Evolutionary conservation across 1,140 invertebrate genomes (phyloP), one percentile per base, ranked within the genome.

Genomic region (Thaumetopoea pityocampa): DNA sequence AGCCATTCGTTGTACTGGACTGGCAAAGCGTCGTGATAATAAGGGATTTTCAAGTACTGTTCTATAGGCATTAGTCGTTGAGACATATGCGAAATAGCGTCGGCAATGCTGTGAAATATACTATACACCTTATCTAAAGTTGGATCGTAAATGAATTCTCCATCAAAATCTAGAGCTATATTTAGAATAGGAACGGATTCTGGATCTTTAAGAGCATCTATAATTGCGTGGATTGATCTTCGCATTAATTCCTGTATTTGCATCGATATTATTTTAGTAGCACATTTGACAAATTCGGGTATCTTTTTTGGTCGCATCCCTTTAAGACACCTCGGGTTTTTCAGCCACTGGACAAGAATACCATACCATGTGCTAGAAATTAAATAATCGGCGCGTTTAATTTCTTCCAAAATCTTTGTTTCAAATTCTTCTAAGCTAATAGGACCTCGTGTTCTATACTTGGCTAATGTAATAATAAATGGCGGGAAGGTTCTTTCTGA

Each of bases 401-500:
- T 85, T 62, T 68, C 83, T 50, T 79, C 68, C 29, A 76, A 20
- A 59, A 89, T 69, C 54, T 78, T 71, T 1, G 50, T 43, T 38
- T 79, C 51, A 51, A 89, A 81, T 19, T 85, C 77, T 19, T 74
- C 55, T 42, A 88, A 67, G 26, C 66, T 51, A 27, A 86, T 71
- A 9, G 81, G 54, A 1, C 78, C 81, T 51, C 64, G 77, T 2
- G 70, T 55, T 51, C 85, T 81, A 52, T 88, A 89, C 26, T 71
- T 84, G 8, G 58, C 36, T 45, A 90, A 86, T 59, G 88, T 65
- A n/a, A 88, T 87, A 4, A 91, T 78, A 20, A 69, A 62, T 1
- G 64, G 33, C 0, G 90, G 89, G 55, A 92, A 80, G 1, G 82
- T 74, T 9, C 60, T 63, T 6, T 86, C 77, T 1, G 89, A 87